A percentile compares a stretch with the other conserved stretches of the same genome.
These are phyloP conservation scores for Cynoglossus semilaevis DNA, from an alignment of 2,113 vertebrate species.

Conservation along the genomic window DNA sequence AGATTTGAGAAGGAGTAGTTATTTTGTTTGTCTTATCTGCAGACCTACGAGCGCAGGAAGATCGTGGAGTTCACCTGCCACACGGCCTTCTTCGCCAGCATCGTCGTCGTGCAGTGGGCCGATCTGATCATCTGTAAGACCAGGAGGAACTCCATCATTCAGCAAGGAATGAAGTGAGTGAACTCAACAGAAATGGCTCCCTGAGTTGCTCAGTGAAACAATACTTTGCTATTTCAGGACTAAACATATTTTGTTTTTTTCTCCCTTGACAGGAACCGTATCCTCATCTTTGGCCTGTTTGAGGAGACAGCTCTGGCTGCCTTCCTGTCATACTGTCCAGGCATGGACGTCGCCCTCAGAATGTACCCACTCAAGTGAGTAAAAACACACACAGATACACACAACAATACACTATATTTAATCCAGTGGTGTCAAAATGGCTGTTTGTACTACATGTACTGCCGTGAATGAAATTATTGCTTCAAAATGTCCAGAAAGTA, in stretches of 20 bases:
- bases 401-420: too few species aligned
- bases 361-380: conserved; percentile 84
- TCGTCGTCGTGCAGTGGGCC: conserved; percentile 90
- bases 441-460: too few species aligned
- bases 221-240: too few species aligned
- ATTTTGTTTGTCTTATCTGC: background rate
- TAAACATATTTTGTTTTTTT: background rate
- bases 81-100: conserved; percentile 90
- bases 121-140: conserved; percentile 95
- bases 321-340: conserved; percentile 81
- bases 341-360: conserved; percentile 82
- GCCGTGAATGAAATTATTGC: too few species aligned
- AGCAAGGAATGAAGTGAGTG: conserved; percentile 91
- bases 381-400: background rate
- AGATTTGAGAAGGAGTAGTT: background rate
- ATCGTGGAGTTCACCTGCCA: conserved; percentile 93
- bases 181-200: background rate
- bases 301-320: conserved; percentile 80
- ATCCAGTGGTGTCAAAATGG: too few species aligned
- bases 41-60: conserved; percentile 93
- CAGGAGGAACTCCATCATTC: conserved; percentile 88
- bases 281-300: conserved; percentile 82
- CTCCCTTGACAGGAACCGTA: conserved; percentile 69
- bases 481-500: too few species aligned
- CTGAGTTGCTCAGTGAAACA: background rate